Conservation (phyloP, 2,113 vertebrate genomes). For the Syngnathus typhle region DNA sequence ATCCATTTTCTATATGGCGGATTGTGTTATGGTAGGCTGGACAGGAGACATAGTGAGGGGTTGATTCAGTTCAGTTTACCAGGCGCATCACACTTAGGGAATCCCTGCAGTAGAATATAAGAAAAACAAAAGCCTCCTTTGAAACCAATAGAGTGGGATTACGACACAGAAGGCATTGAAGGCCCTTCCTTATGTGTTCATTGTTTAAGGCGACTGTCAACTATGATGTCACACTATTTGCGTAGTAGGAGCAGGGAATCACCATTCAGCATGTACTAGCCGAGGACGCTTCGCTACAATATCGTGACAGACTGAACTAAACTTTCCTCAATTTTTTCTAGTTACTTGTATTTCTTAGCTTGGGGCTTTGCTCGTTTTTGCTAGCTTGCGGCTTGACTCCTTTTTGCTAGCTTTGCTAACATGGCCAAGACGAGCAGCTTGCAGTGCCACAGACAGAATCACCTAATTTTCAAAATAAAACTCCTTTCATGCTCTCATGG, state of each 20-base stretch:
- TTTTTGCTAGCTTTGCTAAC: background rate
- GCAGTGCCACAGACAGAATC: background rate
- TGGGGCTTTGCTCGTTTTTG: no score
- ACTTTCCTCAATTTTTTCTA: background rate
- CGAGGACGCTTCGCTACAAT: background rate
- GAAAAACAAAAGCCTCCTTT: background rate
- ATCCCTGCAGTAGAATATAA: background rate
- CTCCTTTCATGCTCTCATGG: background rate
- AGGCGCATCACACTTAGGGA: background rate
- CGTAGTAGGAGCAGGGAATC: background rate
- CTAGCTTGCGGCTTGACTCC: no score
- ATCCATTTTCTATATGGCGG: background rate
- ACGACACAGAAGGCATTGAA: background rate
- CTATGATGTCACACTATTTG: background rate
- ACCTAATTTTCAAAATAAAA: background rate
- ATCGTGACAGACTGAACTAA: background rate
- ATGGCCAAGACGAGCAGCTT: background rate
- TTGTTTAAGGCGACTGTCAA: background rate
- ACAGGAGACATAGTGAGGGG: background rate
- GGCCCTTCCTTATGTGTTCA: background rate
- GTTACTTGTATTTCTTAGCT: no score
- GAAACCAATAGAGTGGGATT: background rate
- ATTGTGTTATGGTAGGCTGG: background rate
- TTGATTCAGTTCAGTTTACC: background rate
- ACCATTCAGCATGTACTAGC: background rate